Evolutionary conservation across 2,888 invertebrate species (phyloP), one percentile per base, ranked within the genome.

Genomic region (Epinotia bilunana): DNA sequence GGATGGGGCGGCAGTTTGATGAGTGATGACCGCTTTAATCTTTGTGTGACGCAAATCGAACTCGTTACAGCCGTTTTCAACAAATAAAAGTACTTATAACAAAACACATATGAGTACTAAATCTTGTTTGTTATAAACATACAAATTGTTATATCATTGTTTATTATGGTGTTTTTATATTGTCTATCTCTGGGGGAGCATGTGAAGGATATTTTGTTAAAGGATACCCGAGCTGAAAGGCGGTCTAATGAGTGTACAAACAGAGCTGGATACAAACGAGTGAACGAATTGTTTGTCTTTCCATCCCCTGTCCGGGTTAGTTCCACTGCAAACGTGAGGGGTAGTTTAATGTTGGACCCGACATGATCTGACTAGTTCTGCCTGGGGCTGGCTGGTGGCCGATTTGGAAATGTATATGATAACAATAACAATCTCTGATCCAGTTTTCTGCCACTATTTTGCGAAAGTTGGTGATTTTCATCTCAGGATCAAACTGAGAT

Each of bases 191-290:
- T 4, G 49, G 49, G 3, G 3, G 49, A 12, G 4, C 49, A 18
- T 63, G 43, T 58, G 6, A 16, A 69, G 70, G 39, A 28, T 58
- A 49, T 74, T 23, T 43, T n/a, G 63, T 58, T 9, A 39, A 68
- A 68, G 69, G 61, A 60, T 57, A 64, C 20, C 49, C 49, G 49
- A 28, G 16, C 73, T 68, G 23, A 73, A 67, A 46, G 63, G 39
- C 63, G 58, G 69, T 20, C 63, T 74, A 74, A 74, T 74, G 74
- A 74, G 69, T 58, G 62, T 20, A 63, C 69, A 74, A 70, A 74
- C 74, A 74, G 58, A 55, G 57, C 57, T 18, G 18, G 74, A 69
- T 69, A 69, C 69, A 58, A 69, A 58, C 69, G 33, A 74, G 69
- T 33, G 57, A 74, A 58, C 64, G 74, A 70, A 69, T 69, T 74